Conservation (phyloP, 2,113 vertebrate genomes). For the Paradoxurus hermaphroditus region DNA sequence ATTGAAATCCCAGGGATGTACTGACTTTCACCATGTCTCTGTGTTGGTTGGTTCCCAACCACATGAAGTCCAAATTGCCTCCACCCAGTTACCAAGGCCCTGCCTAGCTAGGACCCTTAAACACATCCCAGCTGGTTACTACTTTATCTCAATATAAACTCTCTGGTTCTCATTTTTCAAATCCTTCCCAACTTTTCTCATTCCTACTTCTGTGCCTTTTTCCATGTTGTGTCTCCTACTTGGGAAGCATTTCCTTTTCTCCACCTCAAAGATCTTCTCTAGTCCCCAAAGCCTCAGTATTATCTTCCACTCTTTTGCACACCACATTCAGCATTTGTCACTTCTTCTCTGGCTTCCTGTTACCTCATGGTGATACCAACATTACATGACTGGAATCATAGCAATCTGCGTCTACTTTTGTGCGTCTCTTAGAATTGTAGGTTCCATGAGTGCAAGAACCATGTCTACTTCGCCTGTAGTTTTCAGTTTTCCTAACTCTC, state of each 20-base stretch:
- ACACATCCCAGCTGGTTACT: neutral
- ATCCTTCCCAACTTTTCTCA: neutral
- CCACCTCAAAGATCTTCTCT: neutral
- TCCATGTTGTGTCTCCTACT: neutral
- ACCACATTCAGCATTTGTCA: neutral
- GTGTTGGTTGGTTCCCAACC: neutral
- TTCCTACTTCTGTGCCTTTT: neutral
- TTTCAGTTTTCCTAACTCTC: neutral
- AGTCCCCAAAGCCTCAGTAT: neutral
- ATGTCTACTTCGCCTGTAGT: neutral
- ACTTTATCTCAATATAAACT: no score
- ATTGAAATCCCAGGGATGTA: neutral
- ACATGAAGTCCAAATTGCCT: neutral
- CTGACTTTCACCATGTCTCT: neutral
- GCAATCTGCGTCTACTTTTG: neutral
- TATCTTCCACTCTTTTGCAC: neutral
- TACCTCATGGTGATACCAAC: accelerated
- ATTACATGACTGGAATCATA: no score
- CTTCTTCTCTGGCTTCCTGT: neutral
- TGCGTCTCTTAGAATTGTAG: neutral
- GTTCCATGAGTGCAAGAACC: neutral
- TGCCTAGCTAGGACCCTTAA: neutral
- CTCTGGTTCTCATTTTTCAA: neutral
- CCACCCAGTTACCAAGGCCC: neutral
- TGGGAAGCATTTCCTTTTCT: neutral